Evolutionary conservation across 2,113 vertebrate genomes (phyloP).

Genomic region (Centrocercus urophasianus): DNA sequence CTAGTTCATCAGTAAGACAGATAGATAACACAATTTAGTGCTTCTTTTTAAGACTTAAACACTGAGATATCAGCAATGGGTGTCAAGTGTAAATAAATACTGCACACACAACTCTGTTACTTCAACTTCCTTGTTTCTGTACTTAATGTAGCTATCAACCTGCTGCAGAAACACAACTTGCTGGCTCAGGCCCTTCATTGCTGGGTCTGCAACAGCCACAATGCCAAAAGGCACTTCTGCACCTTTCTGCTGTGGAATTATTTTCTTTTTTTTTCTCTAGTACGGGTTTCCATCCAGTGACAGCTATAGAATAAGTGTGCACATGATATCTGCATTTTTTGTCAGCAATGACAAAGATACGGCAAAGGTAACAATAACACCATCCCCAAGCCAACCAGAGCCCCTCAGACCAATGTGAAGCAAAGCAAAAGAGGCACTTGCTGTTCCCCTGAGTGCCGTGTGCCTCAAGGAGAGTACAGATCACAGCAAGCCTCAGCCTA

Average conservation of each 20-base stretch:
- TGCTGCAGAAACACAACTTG: not conserved
- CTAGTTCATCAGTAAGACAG: not conserved
- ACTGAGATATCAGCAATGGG: not conserved
- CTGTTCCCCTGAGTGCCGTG: accelerated
- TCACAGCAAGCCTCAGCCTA: not conserved
- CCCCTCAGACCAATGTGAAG: not conserved
- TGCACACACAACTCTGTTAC: not conserved
- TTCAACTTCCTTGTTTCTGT: slow-evolving; percentile 1
- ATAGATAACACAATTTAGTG: not conserved
- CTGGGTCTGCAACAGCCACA: not conserved
- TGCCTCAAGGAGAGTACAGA: accelerated
- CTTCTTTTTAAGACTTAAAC: slow-evolving; percentile 3
- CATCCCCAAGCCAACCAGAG: not conserved
- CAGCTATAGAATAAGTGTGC: accelerated
- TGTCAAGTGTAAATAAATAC: slow-evolving; percentile 18
- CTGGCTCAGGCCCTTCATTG: not conserved
- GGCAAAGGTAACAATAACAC: not conserved
- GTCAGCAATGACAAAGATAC: not conserved
- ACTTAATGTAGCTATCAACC: not conserved
- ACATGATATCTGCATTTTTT: not conserved
- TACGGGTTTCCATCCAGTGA: not conserved
- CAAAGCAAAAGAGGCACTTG: not conserved
- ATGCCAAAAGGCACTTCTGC: not conserved
- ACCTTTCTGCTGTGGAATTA: not conserved
- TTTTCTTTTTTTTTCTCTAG: not conserved